phyloP scores from a whole-genome alignment of 2,797 vertebrate species.

The Hydrocynus forskahlii region DNA sequence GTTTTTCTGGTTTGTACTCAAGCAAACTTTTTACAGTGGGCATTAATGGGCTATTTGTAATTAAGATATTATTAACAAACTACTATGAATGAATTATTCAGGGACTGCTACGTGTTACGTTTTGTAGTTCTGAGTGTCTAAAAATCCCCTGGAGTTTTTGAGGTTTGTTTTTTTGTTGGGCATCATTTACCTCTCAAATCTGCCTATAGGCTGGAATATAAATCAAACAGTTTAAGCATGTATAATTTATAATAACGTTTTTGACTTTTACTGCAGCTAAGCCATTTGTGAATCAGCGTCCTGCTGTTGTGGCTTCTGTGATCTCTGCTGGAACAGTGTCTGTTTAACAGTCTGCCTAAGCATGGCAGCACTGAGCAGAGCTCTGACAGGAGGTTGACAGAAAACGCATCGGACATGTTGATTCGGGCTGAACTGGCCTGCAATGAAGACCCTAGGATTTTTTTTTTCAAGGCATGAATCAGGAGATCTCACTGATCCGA shows the following conservation, averaged over 20 bases:
- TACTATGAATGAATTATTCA: too few relatives aligned
- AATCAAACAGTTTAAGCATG: conserved; percentile 45
- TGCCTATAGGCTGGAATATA: conserved; percentile 21
- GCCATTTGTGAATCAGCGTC: conserved; percentile 50
- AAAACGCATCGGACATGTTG: conserved; percentile 8
- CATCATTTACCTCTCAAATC: neutral
- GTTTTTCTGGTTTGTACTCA: too few relatives aligned
- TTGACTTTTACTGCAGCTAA: conserved; percentile 45
- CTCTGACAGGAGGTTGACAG: conserved; percentile 23
- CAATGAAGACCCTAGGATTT: conserved; percentile 27
- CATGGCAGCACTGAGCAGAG: conserved; percentile 7
- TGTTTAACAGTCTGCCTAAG: conserved; percentile 54
- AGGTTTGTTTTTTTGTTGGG: too few relatives aligned
- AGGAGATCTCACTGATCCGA: conserved; percentile 4
- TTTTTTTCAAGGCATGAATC: neutral
- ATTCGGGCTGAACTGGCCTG: conserved; percentile 1
- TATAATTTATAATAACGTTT: conserved; percentile 42
- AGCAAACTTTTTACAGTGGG: too few relatives aligned
- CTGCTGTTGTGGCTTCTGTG: conserved; percentile 50
- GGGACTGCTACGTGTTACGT: too few relatives aligned
- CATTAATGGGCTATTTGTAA: too few relatives aligned
- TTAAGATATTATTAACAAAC: too few relatives aligned
- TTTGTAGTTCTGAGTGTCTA: too few relatives aligned
- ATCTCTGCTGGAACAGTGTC: conserved; percentile 53
- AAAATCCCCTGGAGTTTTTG: too few relatives aligned